phyloP scores from a whole-genome alignment of 2,797 vertebrate species.

The Microctenopoma stevenorrisi region DNA sequence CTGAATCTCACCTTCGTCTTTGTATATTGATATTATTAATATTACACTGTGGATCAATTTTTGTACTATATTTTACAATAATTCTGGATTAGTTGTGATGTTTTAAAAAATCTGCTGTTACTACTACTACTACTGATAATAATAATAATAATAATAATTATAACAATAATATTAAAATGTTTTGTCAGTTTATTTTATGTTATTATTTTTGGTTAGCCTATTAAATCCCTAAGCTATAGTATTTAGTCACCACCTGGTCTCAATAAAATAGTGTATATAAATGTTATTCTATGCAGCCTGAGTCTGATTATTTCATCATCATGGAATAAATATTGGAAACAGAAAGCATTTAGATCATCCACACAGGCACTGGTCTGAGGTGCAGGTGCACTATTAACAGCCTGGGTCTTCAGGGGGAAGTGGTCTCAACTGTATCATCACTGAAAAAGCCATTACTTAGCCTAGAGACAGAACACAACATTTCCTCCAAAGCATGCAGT shows the following conservation, averaged over 20 bases:
- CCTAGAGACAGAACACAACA: conserved; percentile 19
- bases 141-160: too few relatives aligned
- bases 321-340: conserved; percentile 21
- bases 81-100: too few relatives aligned
- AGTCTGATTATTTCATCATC: conserved; percentile 1
- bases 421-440: conserved; percentile 48
- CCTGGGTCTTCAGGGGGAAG: conserved; percentile 28
- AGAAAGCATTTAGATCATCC: conserved; percentile 28
- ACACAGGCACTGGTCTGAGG: conserved; percentile 20
- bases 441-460: conserved; percentile 49
- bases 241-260: not conserved
- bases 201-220: too few relatives aligned
- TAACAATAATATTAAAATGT: too few relatives aligned
- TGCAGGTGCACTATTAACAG: conserved; percentile 24
- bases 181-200: too few relatives aligned
- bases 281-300: not conserved
- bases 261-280: not conserved
- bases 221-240: too few relatives aligned
- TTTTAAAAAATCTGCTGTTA: too few relatives aligned
- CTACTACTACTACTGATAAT: too few relatives aligned
- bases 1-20: too few relatives aligned
- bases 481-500: conserved; percentile 31
- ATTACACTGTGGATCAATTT: too few relatives aligned
- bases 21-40: too few relatives aligned
- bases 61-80: too few relatives aligned